Evolutionary conservation across 1,140 invertebrate genomes (phyloP).

Genomic region (Plodia interpunctella): DNA sequence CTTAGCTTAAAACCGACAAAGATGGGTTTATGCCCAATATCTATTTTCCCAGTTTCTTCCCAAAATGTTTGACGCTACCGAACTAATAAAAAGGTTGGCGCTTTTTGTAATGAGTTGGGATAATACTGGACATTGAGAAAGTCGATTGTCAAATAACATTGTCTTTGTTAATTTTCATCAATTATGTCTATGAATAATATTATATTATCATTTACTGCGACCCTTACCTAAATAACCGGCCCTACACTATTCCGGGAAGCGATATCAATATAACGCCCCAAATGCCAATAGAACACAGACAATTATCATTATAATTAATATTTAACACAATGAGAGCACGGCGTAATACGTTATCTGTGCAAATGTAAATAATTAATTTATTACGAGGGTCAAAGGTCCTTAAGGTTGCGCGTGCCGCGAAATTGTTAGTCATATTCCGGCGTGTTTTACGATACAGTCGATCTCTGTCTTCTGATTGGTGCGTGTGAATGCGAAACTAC

Average conservation of each 20-base stretch:
- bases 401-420: slow-evolving; percentile 51
- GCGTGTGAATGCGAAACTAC: slow-evolving; percentile 79
- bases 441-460: slow-evolving; percentile 26
- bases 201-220: neutral
- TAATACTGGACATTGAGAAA: too few species aligned
- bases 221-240: neutral
- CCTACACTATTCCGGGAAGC: neutral
- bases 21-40: too few species aligned
- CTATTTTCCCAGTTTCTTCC: too few species aligned
- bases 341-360: slow-evolving; percentile 55
- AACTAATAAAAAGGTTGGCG: too few species aligned
- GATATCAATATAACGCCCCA: neutral
- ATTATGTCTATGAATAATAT: too few species aligned
- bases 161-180: too few species aligned
- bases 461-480: slow-evolving; percentile 17
- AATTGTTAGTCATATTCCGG: slow-evolving; percentile 31
- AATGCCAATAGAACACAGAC: slow-evolving; percentile 6
- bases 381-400: slow-evolving; percentile 63
- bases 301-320: slow-evolving; percentile 59
- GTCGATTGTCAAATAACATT: too few species aligned
- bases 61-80: too few species aligned
- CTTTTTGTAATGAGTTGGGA: too few species aligned
- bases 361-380: slow-evolving; percentile 67
- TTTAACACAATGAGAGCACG: slow-evolving; percentile 54
- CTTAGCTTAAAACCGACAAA: too few species aligned